Percentiles rank a stretch among this genome's conserved stretches.
phyloP scores from a whole-genome alignment of 2,888 invertebrate species.

The Meiosimyza platycephala region DNA sequence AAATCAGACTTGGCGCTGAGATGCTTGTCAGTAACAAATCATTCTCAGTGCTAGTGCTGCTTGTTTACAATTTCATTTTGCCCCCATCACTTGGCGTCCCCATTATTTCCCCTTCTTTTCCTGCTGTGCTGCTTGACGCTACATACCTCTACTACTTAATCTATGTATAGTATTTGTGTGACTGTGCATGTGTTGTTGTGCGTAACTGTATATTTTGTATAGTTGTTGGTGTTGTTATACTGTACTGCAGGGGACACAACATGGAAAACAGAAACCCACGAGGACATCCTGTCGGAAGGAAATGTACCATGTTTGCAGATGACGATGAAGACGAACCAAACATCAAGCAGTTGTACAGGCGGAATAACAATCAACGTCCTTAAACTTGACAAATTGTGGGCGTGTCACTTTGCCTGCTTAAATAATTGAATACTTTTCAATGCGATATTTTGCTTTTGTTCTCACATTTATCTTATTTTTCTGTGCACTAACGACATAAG shows the following conservation, averaged over 20 bases:
- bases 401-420: no score
- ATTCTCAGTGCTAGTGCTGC: conserved; percentile 35
- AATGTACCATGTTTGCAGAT: neutral
- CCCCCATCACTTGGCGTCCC: neutral
- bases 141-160: neutral
- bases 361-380: neutral
- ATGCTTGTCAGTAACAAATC: conserved; percentile 45
- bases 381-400: conserved; percentile 18
- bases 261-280: conserved; percentile 4
- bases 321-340: neutral
- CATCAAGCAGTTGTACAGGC: neutral
- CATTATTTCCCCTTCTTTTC: neutral
- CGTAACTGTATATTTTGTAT: no score
- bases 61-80: conserved; percentile 14
- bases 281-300: conserved; percentile 5
- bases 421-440: no score
- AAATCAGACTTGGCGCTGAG: conserved; percentile 58
- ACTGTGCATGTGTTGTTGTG: no score
- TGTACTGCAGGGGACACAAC: neutral
- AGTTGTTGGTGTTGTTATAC: neutral
- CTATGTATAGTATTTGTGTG: no score
- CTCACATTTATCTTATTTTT: no score
- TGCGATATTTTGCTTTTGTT: no score
- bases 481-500: no score
- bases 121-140: neutral